Evolutionary conservation across 2,888 invertebrate genomes (phyloP), one percentile per base, ranked within the genome.

Genomic region (Morpho helenor): DNA sequence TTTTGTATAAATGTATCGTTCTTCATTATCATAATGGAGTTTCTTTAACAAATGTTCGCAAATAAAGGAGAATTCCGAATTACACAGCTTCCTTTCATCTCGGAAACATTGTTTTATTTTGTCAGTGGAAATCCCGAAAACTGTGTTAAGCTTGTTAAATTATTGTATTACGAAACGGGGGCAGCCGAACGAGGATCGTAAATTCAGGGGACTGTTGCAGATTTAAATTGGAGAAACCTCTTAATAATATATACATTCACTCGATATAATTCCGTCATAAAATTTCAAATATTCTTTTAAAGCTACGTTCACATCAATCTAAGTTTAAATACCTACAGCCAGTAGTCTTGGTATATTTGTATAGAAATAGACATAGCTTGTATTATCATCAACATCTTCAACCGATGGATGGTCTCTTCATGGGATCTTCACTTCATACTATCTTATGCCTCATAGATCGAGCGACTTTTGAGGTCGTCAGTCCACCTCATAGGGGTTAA

Each of bases 101-200:
- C 46, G 10, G 46, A 45, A 52, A 46, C 40, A 44, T 44, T 10
- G 43, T 16, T 6, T 39, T 46, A 39, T 52, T 40, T 10, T 46
- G 40, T 45, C 16, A 45, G 44, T 52, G 22, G 40, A 61, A 49
- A 50, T 54, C 59, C 41, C 44, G n/a, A 52, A 46, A 56, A 55
- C 42, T 42, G 50, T 51, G 47, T 50, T 59, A 56, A 56, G 56
- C 56, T 59, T 50, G 61, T 59, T 56, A 62, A 52, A 62, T 62
- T 61, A 56, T 61, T 61, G 56, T 59, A 59, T 61, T 59, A 59
- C 52, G 59, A 62, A 62, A 56, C 44, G 56, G 53, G 61, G 59
- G 50, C 56, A 59, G 59, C 48, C 46, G 53, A 46, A 61, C 31
- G 55, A 53, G 9, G 41, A 8, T 52, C 50, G 55, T 46, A 52